Evolutionary conservation across 2,797 vertebrate genomes (phyloP).

Genomic region (Intellagama lesueurii): DNA sequence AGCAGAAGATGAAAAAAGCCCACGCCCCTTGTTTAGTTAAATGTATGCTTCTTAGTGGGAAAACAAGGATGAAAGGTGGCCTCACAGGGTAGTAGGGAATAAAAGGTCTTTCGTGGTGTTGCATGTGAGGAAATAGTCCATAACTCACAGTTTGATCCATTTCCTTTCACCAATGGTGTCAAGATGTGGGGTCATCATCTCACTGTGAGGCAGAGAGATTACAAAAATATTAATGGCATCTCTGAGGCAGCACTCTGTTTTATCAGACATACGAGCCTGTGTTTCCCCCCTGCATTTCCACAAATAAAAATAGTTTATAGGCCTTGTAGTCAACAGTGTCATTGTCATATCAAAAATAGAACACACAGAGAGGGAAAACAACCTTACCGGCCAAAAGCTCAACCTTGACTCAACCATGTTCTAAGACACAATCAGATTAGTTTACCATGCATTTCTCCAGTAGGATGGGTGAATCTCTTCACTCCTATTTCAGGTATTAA

Average conservation of each 20-base stretch:
- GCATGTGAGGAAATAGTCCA: slow-evolving; percentile 50
- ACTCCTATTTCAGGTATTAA: too few relatives aligned
- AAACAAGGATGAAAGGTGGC: slow-evolving; percentile 54
- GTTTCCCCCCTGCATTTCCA: not conserved
- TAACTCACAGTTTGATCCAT: slow-evolving; percentile 59
- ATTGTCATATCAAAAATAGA: not conserved
- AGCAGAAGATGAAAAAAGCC: too few relatives aligned
- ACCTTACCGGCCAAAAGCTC: not conserved
- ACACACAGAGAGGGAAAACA: not conserved
- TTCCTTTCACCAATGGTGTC: slow-evolving; percentile 41
- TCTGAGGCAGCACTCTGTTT: slow-evolving; percentile 40
- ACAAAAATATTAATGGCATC: slow-evolving; percentile 47
- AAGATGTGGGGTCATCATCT: slow-evolving; percentile 29
- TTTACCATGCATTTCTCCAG: too few relatives aligned
- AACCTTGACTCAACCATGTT: not conserved
- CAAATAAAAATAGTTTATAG: not conserved
- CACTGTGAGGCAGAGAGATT: slow-evolving; percentile 38
- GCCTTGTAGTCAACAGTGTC: slow-evolving; percentile 27
- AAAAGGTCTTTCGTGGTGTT: slow-evolving; percentile 46
- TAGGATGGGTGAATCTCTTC: too few relatives aligned
- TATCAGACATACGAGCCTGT: slow-evolving; percentile 22
- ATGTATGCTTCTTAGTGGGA: slow-evolving; percentile 51
- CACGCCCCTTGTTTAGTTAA: not conserved
- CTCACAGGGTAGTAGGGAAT: slow-evolving; percentile 54
- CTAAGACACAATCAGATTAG: not conserved